phyloP scores from a whole-genome alignment of 2,888 invertebrate genomes.

The Acanthococcus lagerstroemiae region DNA sequence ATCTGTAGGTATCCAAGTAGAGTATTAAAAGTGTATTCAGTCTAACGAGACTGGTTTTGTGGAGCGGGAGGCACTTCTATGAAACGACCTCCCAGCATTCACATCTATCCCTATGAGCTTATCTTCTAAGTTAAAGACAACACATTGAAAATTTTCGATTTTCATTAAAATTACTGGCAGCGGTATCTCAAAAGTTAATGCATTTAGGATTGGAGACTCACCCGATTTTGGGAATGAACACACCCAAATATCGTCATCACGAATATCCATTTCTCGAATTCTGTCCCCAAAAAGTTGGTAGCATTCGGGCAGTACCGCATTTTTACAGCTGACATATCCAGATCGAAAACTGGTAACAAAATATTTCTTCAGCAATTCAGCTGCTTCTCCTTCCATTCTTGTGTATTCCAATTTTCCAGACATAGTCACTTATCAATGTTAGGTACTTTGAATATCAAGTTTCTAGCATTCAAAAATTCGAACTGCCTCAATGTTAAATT shows the following conservation, averaged over 20 bases:
- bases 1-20: no score
- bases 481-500: no score
- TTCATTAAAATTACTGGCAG: no score
- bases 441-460: background rate
- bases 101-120: no score
- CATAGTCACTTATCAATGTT: background rate
- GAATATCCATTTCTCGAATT: background rate
- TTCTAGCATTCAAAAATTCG: background rate
- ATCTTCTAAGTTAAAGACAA: no score
- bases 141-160: no score
- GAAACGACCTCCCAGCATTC: no score
- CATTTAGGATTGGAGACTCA: no score
- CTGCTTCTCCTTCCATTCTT: background rate
- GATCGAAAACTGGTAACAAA: background rate
- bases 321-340: background rate
- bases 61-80: no score
- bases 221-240: background rate
- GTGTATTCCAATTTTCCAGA: background rate
- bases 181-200: no score
- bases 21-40: no score
- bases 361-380: background rate
- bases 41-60: no score
- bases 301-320: background rate
- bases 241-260: background rate
- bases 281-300: background rate